Percentiles rank a stretch among this genome's conserved stretches.
Evolutionary conservation across 2,797 vertebrate genomes (phyloP).

Genomic region (Typhlichthys subterraneus): DNA sequence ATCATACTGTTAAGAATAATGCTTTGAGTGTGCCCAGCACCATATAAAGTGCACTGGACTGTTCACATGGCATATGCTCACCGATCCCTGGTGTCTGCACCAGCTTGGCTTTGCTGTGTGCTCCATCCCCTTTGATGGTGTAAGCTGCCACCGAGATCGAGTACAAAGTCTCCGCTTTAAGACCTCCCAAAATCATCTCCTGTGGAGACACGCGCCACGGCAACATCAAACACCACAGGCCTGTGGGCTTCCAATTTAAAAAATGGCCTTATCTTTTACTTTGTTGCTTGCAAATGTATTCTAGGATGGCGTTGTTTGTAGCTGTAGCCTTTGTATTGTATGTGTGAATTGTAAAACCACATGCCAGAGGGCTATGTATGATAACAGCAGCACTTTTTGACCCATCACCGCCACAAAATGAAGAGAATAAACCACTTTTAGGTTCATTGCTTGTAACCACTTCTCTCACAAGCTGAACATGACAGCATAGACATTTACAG

Average conservation of each 20-base stretch:
- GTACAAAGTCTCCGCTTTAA: conserved; percentile 89
- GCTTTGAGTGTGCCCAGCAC: conserved; percentile 37
- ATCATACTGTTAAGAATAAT: conserved; percentile 50
- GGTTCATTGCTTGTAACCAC: too few species aligned
- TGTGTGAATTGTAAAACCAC: too few species aligned
- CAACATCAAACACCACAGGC: conserved; percentile 20
- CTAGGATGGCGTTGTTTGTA: too few species aligned
- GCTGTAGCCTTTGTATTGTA: too few species aligned
- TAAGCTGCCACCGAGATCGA: conserved; percentile 87
- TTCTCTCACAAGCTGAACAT: too few species aligned
- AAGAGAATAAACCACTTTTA: too few species aligned
- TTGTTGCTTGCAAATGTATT: too few species aligned
- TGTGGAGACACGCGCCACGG: conserved; percentile 48
- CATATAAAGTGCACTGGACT: conserved; percentile 51
- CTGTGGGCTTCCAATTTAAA: conserved; percentile 8
- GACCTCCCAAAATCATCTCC: conserved; percentile 88
- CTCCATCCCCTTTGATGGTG: conserved; percentile 86
- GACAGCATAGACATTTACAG: too few species aligned
- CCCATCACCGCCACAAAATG: too few species aligned
- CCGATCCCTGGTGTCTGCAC: conserved; percentile 87
- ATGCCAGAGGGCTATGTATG: too few species aligned
- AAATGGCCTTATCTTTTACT: background rate
- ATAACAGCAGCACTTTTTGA: too few species aligned
- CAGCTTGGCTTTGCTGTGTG: conserved; percentile 88
- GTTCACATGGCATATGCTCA: conserved; percentile 63